Base-by-base conservation (phyloP, 2,888 invertebrate genomes). In the Mechanitis mazaeus region DNA sequence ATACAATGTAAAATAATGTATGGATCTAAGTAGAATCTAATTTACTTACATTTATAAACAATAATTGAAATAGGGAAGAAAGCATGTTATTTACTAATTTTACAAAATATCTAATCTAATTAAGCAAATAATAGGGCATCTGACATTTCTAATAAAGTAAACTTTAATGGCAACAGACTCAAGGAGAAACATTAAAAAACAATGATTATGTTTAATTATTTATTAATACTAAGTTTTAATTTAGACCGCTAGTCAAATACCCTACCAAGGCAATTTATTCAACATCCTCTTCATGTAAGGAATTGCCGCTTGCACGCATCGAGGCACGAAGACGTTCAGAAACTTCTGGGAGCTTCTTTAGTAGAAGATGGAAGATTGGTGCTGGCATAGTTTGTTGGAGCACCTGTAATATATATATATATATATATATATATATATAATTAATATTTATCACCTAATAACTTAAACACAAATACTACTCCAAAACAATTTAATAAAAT, bases 351-450 rank as follows among this genome's bases (percentile, higher is more conserved):
- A 97, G 90, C 83, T 95, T 94, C 84, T 96, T 94, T 68, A 98
- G 91, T 35, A 98, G 92, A 76, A 97, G 91, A 75, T 96, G 94
- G 93, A 98, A 99, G 82, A 98, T 96, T 76, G 96, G 96, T 31
- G 97, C 96, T 61, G 99, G 98, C 85, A 99, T 92, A 45, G 98
- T 98, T 87, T 98, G 97, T 87, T 98, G 97, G 60, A 99, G 92
- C 65, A 97, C 95, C 85, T 93, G 90, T 0, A 33, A 63, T 53
- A 9, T 3, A 58, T 54, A 38, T 53, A 54, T 11, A 35, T 58
- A n/a, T n/a, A n/a, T n/a, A n/a, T n/a, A n/a, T n/a, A 12, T 57
- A 42, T 46, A 31, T 33, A 33, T 50, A 3, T 31, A 50, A 33
- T 2, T 33, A 54, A 54, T 5, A 45, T 28, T n/a, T 45, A 20